Base-by-base conservation (phyloP, 2,888 invertebrate genomes). In the Platerodrilus igneus region DNA sequence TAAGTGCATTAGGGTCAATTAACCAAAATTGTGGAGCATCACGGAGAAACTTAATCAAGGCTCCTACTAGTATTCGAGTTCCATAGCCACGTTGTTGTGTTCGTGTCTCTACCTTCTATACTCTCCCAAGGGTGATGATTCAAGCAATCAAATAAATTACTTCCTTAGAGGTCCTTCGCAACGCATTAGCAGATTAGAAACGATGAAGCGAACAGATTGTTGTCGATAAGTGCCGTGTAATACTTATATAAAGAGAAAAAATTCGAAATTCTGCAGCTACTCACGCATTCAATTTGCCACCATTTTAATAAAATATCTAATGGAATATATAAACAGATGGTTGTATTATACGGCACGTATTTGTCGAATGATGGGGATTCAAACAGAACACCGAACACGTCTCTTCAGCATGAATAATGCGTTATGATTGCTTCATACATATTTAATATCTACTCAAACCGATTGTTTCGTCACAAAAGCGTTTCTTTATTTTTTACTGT, bases 401-500 rank as follows among this genome's bases (percentile, higher is more conserved):
- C 42, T 48, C 45, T 45, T 38, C 48, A 41, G 52, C 56, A 59
- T 59, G 58, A 59, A 59, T 59, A 59, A 59, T 58, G 56, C 55
- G 57, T 56, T 58, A 58, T 59, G 58, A 59, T 58, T 59, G 59
- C 58, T 54, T 59, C 58, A 59, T 59, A 58, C 58, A 59, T 58
- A 58, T 59, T 59, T 59, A 59, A 56, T 49, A 53, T 53, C 47
- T 45, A 50, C 54, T 53, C 53, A 50, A 53, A 53, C 51, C 50
- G 53, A 55, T 55, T 53, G 52, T 50, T 45, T 50, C 43, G 46
- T 34, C 36, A 41, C 44, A 43, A 42, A 46, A 45, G 47, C 40
- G 40, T 42, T 42, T 45, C 32, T 42, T 48, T 50, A 40, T 47
- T 45, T 49, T 50, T 48, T 50, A 41, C 41, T 48, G 48, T 48